Evolutionary conservation across 2,888 invertebrate genomes (phyloP).

Genomic region (Caenorhabditis sp.): DNA sequence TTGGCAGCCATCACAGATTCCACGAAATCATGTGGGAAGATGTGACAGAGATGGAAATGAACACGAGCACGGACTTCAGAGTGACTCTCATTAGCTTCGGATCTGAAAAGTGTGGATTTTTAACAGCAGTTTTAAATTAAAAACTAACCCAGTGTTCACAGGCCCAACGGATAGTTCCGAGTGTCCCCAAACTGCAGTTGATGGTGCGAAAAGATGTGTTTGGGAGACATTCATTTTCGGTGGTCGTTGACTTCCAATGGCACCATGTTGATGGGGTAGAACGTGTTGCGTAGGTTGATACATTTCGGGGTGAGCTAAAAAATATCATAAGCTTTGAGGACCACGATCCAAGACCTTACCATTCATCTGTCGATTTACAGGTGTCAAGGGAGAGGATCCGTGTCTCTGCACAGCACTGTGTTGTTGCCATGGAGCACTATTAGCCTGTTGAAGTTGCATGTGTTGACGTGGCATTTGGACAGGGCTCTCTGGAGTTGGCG

Average conservation of each 20-base stretch:
- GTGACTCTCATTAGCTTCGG: conserved; percentile 25
- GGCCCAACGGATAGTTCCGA: conserved; percentile 75
- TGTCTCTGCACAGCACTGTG: conserved; percentile 39
- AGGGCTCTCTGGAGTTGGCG: conserved; percentile 45
- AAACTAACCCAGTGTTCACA: conserved; percentile 61
- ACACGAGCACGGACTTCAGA: conserved; percentile 83
- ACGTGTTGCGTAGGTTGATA: conserved; percentile 21
- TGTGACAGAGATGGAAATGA: conserved; percentile 92
- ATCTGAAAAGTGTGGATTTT: conserved; percentile 24
- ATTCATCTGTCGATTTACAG: conserved; percentile 52
- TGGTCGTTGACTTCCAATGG: conserved; percentile 40
- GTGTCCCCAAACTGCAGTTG: conserved; percentile 79
- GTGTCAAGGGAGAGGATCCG: conserved; percentile 61
- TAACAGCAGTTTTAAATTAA: neutral
- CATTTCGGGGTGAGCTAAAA: conserved; percentile 41
- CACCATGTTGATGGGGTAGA: conserved; percentile 37
- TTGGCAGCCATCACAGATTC: conserved; percentile 89
- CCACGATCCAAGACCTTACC: neutral
- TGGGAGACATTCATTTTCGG: conserved; percentile 53
- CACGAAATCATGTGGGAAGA: conserved; percentile 87
- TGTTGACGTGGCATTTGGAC: conserved; percentile 34
- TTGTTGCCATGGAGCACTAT: conserved; percentile 64
- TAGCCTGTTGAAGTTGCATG: conserved; percentile 45
- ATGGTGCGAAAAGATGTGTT: conserved; percentile 76
- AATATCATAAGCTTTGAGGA: neutral